Percentiles rank a stretch among this genome's conserved stretches.
phyloP scores from a whole-genome alignment of 2,113 vertebrate genomes.

The Myrmecobius fasciatus region DNA sequence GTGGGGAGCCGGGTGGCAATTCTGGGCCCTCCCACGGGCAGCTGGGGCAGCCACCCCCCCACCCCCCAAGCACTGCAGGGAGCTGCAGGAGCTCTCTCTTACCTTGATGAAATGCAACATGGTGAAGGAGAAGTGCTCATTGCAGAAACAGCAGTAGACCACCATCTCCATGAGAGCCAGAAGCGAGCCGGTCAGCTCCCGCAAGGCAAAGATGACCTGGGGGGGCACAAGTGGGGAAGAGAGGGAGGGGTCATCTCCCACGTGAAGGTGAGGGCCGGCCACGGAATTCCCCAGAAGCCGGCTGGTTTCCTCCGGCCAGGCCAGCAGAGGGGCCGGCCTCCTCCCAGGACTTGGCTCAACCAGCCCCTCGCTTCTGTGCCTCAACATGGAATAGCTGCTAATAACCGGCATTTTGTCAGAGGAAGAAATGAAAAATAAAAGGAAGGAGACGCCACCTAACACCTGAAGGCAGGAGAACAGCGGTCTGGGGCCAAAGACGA shows the following conservation, averaged over 20 bases:
- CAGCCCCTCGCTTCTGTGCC: neutral
- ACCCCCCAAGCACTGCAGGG: rapidly evolving
- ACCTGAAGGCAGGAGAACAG: neutral
- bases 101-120: constrained; percentile 96
- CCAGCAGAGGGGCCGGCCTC: neutral
- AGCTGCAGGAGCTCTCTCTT: constrained; percentile 49
- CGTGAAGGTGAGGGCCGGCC: neutral
- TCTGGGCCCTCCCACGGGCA: neutral
- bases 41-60: too few species aligned
- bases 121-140: constrained; percentile 94
- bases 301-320: neutral
- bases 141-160: constrained; percentile 96
- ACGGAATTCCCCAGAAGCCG: neutral
- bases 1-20: neutral
- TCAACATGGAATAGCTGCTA: neutral
- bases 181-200: constrained; percentile 94
- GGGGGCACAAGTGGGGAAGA: neutral
- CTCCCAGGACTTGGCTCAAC: neutral
- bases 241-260: neutral
- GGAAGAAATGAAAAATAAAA: neutral
- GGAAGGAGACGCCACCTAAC: neutral
- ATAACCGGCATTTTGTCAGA: neutral
- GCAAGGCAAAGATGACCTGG: constrained; percentile 97
- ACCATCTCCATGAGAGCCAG: constrained; percentile 94
- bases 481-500: neutral